A percentile compares a stretch with the other conserved stretches of the same genome.
phyloP scores from a whole-genome alignment of 2,888 invertebrate genomes.

The Ctena decussata region DNA sequence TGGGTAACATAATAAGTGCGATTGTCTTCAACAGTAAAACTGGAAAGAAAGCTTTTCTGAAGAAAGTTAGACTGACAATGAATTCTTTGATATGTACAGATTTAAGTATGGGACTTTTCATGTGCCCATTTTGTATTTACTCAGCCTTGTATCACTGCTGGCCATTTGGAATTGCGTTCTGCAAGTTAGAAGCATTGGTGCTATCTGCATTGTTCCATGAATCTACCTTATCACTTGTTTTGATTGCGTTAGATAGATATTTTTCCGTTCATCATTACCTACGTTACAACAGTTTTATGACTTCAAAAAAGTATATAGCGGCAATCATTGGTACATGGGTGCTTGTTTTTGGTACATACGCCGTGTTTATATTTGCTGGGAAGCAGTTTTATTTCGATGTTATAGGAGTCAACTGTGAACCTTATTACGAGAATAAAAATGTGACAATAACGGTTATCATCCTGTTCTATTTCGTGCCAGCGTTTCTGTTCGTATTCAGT shows the following conservation, averaged over 20 bases:
- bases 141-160: constrained; percentile 66
- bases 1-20: constrained; percentile 59
- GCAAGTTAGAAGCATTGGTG: constrained; percentile 64
- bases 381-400: constrained; percentile 67
- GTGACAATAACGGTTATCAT: constrained; percentile 59
- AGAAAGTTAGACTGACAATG: constrained; percentile 64
- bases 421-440: constrained; percentile 60
- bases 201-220: constrained; percentile 68
- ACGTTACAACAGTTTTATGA: constrained; percentile 61
- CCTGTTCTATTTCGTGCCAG: constrained; percentile 63
- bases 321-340: constrained; percentile 62
- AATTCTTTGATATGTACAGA: constrained; percentile 68
- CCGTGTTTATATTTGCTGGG: constrained; percentile 58
- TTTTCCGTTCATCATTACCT: constrained; percentile 62
- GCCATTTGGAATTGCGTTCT: constrained; percentile 64
- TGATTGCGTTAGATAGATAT: constrained; percentile 67
- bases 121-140: constrained; percentile 64
- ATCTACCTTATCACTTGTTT: constrained; percentile 64
- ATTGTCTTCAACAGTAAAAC: constrained; percentile 58
- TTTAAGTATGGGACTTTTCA: constrained; percentile 61
- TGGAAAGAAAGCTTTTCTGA: constrained; percentile 55
- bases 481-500: constrained; percentile 58
- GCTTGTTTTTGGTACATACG: constrained; percentile 55
- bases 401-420: constrained; percentile 69
- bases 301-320: constrained; percentile 56